Conservation (phyloP, 2,113 vertebrate genomes). For the Aramus guarauna region DNA sequence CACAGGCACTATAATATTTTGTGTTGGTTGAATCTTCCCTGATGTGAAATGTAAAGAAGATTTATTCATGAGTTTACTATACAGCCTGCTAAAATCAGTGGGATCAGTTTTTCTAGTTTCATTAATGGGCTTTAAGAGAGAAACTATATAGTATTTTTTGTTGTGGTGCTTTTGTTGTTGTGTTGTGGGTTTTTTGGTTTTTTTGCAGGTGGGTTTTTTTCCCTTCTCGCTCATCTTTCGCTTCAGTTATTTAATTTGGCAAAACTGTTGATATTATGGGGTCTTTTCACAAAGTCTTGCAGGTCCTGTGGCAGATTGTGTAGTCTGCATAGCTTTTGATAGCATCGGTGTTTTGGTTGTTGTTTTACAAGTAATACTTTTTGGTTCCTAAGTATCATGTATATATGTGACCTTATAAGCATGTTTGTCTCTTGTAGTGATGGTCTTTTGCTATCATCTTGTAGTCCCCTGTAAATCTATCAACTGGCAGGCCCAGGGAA, state of each 20-base stretch:
- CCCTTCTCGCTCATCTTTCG: background rate
- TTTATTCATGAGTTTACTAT: background rate
- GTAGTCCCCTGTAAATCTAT: background rate
- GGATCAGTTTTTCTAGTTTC: background rate
- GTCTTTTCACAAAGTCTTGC: background rate
- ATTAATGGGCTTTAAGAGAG: background rate
- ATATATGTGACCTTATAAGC: background rate
- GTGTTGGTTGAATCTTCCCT: background rate
- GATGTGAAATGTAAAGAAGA: background rate
- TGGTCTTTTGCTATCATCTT: background rate
- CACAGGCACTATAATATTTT: background rate
- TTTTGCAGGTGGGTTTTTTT: background rate
- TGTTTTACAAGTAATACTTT: background rate
- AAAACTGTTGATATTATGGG: background rate
- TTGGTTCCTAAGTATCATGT: background rate
- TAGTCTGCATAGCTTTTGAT: background rate
- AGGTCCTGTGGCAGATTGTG: background rate
- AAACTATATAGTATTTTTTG: background rate
- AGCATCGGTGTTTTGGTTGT: background rate
- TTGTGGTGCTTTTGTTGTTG: background rate
- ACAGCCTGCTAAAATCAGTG: background rate
- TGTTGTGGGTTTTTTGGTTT: background rate
- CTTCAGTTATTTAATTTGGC: background rate
- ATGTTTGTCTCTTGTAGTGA: background rate
- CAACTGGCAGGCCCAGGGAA: background rate